Evolutionary conservation across 2,888 invertebrate genomes (phyloP).

Genomic region (Phragmatobia fuliginosa): DNA sequence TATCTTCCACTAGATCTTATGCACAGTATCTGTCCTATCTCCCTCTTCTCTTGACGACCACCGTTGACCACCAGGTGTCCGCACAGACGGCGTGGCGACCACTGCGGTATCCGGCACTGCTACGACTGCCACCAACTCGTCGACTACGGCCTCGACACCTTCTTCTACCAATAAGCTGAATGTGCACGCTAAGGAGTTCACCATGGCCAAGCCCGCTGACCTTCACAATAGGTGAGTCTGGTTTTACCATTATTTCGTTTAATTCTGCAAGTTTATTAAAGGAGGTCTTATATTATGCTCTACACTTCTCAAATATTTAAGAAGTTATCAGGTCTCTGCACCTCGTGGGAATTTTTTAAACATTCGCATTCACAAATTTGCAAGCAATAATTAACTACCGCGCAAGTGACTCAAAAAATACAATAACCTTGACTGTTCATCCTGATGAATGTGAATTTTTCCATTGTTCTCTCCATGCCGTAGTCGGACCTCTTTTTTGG

Average conservation of each 20-base stretch:
- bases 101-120: slow-evolving; percentile 42
- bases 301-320: background rate
- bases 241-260: background rate
- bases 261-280: background rate
- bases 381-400: slow-evolving; percentile 15
- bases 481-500: slow-evolving; percentile 20
- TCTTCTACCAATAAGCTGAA: slow-evolving; percentile 89
- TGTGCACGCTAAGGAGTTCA: slow-evolving; percentile 96
- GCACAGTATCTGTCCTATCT: slow-evolving; percentile 70
- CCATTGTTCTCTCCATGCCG: slow-evolving; percentile 42
- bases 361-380: background rate
- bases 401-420: slow-evolving; percentile 12
- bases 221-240: slow-evolving; percentile 80
- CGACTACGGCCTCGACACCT: slow-evolving; percentile 57
- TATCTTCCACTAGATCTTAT: slow-evolving; percentile 48
- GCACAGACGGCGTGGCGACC: slow-evolving; percentile 86
- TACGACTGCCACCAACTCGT: slow-evolving; percentile 67
- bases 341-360: background rate
- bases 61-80: slow-evolving; percentile 87
- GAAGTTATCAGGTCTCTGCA: background rate
- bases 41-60: slow-evolving; percentile 83
- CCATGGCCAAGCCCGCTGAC: slow-evolving; percentile 90
- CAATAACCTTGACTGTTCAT: slow-evolving; percentile 34
- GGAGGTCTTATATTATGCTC: background rate
- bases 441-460: slow-evolving; percentile 27